phyloP scores from a whole-genome alignment of 2,888 invertebrate species.

The Fissipunctia ypsillon region DNA sequence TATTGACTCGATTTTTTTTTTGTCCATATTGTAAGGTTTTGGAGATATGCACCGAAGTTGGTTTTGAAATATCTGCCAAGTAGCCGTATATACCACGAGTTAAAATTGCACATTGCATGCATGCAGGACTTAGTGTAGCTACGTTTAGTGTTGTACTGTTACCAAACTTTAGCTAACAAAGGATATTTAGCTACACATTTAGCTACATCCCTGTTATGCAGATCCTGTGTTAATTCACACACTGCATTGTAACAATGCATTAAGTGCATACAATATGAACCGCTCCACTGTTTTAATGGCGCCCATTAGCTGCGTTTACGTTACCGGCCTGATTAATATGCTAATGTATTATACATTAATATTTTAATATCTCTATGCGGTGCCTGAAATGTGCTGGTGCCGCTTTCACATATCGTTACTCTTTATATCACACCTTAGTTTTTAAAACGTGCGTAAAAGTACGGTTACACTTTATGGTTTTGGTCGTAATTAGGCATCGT shows the following conservation, averaged over 20 bases:
- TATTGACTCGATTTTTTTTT: background rate
- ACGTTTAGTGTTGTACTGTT: background rate
- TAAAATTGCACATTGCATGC: background rate
- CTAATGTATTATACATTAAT: slow-evolving; percentile 76
- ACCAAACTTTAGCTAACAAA: slow-evolving; percentile 13
- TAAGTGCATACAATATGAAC: slow-evolving; percentile 80
- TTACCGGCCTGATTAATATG: slow-evolving; percentile 82
- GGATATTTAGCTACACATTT: slow-evolving; percentile 39
- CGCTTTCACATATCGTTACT: slow-evolving; percentile 68
- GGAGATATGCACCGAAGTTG: background rate
- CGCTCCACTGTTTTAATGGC: slow-evolving; percentile 82
- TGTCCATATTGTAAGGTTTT: background rate
- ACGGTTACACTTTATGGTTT: slow-evolving; percentile 54
- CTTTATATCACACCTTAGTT: slow-evolving; percentile 56
- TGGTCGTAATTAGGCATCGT: slow-evolving; percentile 17
- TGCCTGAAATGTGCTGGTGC: slow-evolving; percentile 55
- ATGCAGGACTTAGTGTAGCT: background rate
- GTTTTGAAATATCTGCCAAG: background rate
- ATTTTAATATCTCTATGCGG: slow-evolving; percentile 76
- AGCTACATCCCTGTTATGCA: slow-evolving; percentile 56
- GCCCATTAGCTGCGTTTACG: slow-evolving; percentile 81
- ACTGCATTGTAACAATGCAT: slow-evolving; percentile 71
- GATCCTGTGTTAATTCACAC: slow-evolving; percentile 58
- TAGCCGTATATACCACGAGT: background rate
- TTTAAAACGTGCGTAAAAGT: slow-evolving; percentile 48